Conservation (phyloP, 2,888 invertebrate genomes). For the Ophioninae sp. region DNA sequence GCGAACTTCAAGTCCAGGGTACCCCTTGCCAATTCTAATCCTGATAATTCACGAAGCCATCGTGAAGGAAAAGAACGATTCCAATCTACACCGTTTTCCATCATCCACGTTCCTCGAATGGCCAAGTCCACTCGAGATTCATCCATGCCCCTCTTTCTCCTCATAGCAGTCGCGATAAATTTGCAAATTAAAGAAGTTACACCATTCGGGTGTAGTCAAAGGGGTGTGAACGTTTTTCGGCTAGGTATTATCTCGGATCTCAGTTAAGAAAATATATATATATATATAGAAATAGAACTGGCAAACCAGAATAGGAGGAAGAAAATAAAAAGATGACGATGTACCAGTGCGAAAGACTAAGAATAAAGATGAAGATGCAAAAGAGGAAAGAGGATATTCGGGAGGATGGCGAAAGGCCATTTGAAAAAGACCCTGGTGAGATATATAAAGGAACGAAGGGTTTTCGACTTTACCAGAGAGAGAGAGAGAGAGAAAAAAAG, state of each 20-base stretch:
- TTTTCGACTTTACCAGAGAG: conserved; percentile 31
- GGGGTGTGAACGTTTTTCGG: conserved; percentile 81
- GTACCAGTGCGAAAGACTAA: conserved; percentile 65
- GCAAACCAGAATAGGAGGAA: conserved; percentile 60
- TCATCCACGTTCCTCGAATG: not conserved
- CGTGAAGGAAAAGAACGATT: not conserved
- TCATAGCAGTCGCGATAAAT: conserved; percentile 74
- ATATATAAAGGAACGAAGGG: conserved; percentile 57
- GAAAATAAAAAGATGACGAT: conserved; percentile 61
- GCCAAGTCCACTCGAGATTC: not conserved
- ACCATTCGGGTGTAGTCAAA: conserved; percentile 81
- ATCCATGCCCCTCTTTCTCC: not conserved
- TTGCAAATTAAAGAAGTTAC: conserved; percentile 81
- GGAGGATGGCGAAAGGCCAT: conserved; percentile 66
- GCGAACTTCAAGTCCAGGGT: too few relatives aligned
- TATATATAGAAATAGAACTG: conserved; percentile 52
- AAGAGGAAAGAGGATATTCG: conserved; percentile 9
- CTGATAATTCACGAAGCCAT: not conserved
- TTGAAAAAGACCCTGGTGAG: conserved; percentile 57
- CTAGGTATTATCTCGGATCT: conserved; percentile 77
- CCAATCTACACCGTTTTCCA: not conserved
- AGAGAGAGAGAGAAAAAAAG: not conserved
- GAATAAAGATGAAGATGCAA: conserved; percentile 43
- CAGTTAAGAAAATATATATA: conserved; percentile 54
- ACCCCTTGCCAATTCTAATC: not conserved